Evolutionary conservation across 2,113 vertebrate genomes (phyloP), one percentile per base, ranked within the genome.

Genomic region (Excalfactoria chinensis): DNA sequence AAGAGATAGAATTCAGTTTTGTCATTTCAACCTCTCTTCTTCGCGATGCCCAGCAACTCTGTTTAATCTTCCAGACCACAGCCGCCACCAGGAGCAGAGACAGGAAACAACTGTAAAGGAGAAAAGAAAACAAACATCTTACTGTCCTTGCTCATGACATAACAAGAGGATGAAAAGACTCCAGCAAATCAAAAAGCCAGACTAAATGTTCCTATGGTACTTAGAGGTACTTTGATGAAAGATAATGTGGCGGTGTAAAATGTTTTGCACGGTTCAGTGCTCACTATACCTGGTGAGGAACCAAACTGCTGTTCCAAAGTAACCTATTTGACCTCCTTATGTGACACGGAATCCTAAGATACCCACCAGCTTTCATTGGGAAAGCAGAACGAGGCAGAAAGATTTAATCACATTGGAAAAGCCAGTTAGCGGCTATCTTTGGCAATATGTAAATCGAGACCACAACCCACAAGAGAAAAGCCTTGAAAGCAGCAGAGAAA

Each of bases 11-110:
- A 73, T 23, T 92, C 22, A 32, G 22, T 71, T 48, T 58, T 41
- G 70, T 49, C 66, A 87, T 59, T 66, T 83, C 97, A 96, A 99
- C 99, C 98, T 99, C 99, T 98, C 99, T 98, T 49, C 99, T 97
- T 55, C 99, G 97, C 3, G 98, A 99, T 8, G 99, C 99, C 99
- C 99, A 99, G 95, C 99, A 99, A 95, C 98, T 99, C 72, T 99
- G 99, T 90, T 99, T 99, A 88, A 99, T 99, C 97, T 99, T 99
- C 99, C 99, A 99, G 78, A 99, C 99, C 94, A 99, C 99, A 7
- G 99, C 99, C 59, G 99, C 99, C 97, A 99, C 99, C 89, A 99
- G 98, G 58, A 99, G 98, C 97, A 99, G 96, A 17, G 99, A 99
- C 97, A 99, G 98, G 98, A 99, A 99, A 97, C 99, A 99, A 92